phyloP scores from a whole-genome alignment of 2,797 vertebrate genomes.

The Glyptemys insculpta region DNA sequence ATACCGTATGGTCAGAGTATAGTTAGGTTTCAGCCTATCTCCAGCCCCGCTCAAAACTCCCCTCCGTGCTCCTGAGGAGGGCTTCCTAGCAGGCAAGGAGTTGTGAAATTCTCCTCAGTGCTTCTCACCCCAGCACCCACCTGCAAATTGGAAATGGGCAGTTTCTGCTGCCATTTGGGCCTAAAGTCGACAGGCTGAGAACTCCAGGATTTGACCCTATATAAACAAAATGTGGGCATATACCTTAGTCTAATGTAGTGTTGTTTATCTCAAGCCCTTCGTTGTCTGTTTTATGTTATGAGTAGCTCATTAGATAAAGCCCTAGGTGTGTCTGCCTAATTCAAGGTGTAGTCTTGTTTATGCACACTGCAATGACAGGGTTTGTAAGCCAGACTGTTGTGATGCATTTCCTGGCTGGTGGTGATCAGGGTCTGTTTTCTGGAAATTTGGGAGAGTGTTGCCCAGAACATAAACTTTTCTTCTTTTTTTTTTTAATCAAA shows the following conservation, averaged over 20 bases:
- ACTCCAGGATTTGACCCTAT: background rate
- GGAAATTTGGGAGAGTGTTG: background rate
- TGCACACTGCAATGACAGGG: rapidly evolving
- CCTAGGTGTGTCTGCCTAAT: background rate
- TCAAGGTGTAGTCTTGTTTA: background rate
- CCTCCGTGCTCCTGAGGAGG: rapidly evolving
- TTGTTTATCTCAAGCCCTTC: background rate
- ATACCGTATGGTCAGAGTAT: background rate
- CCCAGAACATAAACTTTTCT: background rate
- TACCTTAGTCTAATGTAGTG: background rate
- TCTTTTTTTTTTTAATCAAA: background rate
- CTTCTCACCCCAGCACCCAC: rapidly evolving
- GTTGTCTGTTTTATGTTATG: rapidly evolving
- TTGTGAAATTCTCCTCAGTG: rapidly evolving
- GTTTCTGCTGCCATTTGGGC: background rate
- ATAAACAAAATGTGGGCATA: background rate
- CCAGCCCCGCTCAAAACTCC: background rate
- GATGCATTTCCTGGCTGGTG: constrained; percentile 17
- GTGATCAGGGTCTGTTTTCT: constrained; percentile 1
- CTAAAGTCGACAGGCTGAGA: background rate
- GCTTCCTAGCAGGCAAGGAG: background rate
- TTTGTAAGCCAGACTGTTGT: background rate
- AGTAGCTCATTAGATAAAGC: background rate
- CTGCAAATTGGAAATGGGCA: rapidly evolving
- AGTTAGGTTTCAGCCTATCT: background rate